Percentiles rank a stretch among this genome's conserved stretches.
Conservation (phyloP, 2,113 vertebrate species). For the Syngnathus typhle region DNA sequence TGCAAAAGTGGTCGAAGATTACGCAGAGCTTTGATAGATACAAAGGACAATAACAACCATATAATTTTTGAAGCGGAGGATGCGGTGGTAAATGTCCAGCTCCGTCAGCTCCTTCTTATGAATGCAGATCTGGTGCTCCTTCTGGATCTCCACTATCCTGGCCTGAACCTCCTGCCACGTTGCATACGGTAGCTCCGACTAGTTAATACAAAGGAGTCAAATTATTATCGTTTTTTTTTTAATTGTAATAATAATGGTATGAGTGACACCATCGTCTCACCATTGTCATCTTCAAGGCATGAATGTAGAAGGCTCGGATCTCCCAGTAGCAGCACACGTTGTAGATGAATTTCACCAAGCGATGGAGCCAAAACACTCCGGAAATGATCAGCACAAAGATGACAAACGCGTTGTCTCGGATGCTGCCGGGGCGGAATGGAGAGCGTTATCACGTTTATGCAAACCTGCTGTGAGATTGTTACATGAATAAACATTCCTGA, state of each 20-base stretch:
- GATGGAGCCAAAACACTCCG: constrained; percentile 94
- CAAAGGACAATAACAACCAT: constrained; percentile 71
- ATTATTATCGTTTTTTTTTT: neutral
- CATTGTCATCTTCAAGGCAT: constrained; percentile 91
- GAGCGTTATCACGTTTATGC: neutral
- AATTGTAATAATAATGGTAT: neutral
- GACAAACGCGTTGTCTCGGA: constrained; percentile 84
- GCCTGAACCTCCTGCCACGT: constrained; percentile 98
- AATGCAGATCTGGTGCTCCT: constrained; percentile 98
- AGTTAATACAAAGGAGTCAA: constrained; percentile 3
- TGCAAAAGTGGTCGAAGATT: constrained; percentile 20
- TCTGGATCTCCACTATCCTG: constrained; percentile 94
- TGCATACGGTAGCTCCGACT: constrained; percentile 91
- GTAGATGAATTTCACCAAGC: constrained; percentile 94
- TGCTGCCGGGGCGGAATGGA: constrained; percentile 66
- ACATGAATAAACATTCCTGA: no score
- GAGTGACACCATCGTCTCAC: constrained; percentile 59
- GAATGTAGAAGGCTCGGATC: constrained; percentile 92
- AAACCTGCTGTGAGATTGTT: no score
- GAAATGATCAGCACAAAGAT: constrained; percentile 89
- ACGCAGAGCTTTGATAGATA: neutral
- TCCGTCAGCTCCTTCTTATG: constrained; percentile 95
- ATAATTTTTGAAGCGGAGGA: constrained; percentile 98
- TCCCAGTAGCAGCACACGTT: constrained; percentile 99
- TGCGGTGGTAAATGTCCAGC: constrained; percentile 94